Percentiles rank a stretch among this genome's conserved stretches.
Evolutionary conservation across 2,113 vertebrate genomes (phyloP).

Genomic region (Caranx ignobilis): DNA sequence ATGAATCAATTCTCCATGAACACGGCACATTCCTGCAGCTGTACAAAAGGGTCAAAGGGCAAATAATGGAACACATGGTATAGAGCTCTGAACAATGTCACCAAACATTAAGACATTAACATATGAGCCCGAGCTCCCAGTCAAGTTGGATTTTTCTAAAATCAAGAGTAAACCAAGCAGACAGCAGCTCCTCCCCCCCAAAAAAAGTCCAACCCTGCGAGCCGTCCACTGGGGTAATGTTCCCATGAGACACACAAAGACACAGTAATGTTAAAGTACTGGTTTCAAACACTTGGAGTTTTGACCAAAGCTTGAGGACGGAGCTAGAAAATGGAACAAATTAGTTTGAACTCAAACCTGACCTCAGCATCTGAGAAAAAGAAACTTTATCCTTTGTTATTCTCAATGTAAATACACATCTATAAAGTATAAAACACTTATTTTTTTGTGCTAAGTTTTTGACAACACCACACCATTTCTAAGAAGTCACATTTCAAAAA

Average conservation of each 20-base stretch:
- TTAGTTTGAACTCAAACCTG: slow-evolving; percentile 37
- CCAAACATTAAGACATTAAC: slow-evolving; percentile 77
- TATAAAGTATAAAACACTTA: not conserved
- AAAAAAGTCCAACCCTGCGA: slow-evolving; percentile 15
- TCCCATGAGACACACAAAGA: slow-evolving; percentile 59
- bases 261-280: slow-evolving; percentile 26
- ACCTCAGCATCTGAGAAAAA: slow-evolving; percentile 15
- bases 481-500: slow-evolving; percentile 14
- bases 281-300: slow-evolving; percentile 41
- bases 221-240: slow-evolving; percentile 49
- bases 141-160: slow-evolving; percentile 67
- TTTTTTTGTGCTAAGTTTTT: not conserved
- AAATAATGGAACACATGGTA: slow-evolving; percentile 75
- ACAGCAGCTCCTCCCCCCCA: slow-evolving; percentile 55
- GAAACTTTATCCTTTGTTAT: slow-evolving; percentile 6
- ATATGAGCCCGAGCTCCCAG: slow-evolving; percentile 67
- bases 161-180: slow-evolving; percentile 68
- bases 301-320: slow-evolving; percentile 24
- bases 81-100: slow-evolving; percentile 74
- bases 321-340: slow-evolving; percentile 31
- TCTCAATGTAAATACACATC: slow-evolving; percentile 22
- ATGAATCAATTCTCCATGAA: slow-evolving; percentile 44
- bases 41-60: slow-evolving; percentile 68
- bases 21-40: slow-evolving; percentile 48
- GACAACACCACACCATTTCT: not conserved